Percentiles rank a stretch among this genome's conserved stretches.
phyloP scores from a whole-genome alignment of 2,113 vertebrate genomes.

The Pitta sordida region DNA sequence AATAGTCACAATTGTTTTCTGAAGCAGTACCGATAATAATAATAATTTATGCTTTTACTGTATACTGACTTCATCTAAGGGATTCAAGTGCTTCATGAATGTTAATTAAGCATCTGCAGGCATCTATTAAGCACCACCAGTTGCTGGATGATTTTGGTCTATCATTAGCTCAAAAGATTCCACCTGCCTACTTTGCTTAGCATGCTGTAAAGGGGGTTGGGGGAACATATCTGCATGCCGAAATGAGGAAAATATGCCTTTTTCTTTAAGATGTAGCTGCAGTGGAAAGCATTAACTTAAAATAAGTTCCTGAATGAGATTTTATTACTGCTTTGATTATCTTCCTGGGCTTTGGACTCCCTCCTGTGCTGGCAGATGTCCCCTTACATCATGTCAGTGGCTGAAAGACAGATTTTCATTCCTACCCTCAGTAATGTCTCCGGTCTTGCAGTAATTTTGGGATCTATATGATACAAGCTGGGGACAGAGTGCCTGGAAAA shows the following conservation, averaged over 20 bases:
- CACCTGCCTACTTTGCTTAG: conserved; percentile 8
- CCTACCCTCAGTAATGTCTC: not conserved
- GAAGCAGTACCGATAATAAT: not conserved
- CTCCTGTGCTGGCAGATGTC: conserved; percentile 35
- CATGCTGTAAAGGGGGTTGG: not conserved
- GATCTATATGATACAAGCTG: not conserved
- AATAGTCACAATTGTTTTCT: not conserved
- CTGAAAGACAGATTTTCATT: conserved; percentile 17
- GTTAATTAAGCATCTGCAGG: conserved; percentile 48
- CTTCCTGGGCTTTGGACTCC: not conserved
- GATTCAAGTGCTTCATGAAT: conserved; percentile 28
- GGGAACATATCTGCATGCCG: not conserved
- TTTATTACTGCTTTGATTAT: conserved; percentile 35
- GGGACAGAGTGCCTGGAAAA: not conserved
- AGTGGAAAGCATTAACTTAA: not conserved
- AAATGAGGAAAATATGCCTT: not conserved
- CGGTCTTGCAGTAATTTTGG: not conserved
- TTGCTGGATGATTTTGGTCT: conserved; percentile 26
- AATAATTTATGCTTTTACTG: conserved; percentile 8
- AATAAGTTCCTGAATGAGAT: not conserved
- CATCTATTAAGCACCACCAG: conserved; percentile 7
- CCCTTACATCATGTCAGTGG: not conserved
- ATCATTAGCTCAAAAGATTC: conserved; percentile 19
- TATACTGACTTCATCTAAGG: conserved; percentile 2
- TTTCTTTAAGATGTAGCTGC: not conserved